Conservation (phyloP, 2,113 vertebrate species). For the Pongo pygmaeus region DNA sequence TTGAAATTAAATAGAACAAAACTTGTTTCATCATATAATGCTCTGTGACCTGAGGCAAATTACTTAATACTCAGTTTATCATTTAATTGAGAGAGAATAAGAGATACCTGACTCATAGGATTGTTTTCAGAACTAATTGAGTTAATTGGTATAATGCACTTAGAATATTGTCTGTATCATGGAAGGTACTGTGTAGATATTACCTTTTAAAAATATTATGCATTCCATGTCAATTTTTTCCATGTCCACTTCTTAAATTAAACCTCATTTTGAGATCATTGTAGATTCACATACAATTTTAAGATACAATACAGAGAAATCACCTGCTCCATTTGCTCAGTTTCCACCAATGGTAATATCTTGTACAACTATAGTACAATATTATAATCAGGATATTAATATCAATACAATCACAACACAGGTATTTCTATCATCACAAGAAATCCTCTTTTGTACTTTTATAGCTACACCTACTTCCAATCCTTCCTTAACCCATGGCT, state of each 20-base stretch:
- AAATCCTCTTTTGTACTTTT: not conserved
- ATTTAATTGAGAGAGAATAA: not conserved
- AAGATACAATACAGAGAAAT: slow-evolving; percentile 8
- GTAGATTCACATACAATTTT: not conserved
- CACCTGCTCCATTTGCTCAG: not conserved
- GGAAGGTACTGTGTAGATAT: not conserved
- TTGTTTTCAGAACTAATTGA: not conserved
- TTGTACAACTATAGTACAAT: not conserved
- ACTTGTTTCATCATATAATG: not conserved
- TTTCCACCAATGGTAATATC: not conserved
- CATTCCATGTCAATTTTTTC: not conserved
- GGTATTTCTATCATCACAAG: not conserved
- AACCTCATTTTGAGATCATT: not conserved
- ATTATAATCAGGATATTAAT: slow-evolving; percentile 51
- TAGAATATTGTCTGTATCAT: not conserved
- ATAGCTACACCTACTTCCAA: not conserved
- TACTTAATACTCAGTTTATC: not conserved
- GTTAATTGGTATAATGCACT: not conserved
- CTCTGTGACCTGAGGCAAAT: not conserved
- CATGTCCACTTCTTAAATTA: slow-evolving; percentile 5
- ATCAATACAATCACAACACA: not conserved
- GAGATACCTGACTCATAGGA: not conserved
- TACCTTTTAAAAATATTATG: not conserved
- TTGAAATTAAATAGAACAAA: slow-evolving; percentile 17
- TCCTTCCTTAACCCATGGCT: not conserved